phyloP scores from a whole-genome alignment of 92 coral and sea anemone species.

The Montipora capitata region DNA sequence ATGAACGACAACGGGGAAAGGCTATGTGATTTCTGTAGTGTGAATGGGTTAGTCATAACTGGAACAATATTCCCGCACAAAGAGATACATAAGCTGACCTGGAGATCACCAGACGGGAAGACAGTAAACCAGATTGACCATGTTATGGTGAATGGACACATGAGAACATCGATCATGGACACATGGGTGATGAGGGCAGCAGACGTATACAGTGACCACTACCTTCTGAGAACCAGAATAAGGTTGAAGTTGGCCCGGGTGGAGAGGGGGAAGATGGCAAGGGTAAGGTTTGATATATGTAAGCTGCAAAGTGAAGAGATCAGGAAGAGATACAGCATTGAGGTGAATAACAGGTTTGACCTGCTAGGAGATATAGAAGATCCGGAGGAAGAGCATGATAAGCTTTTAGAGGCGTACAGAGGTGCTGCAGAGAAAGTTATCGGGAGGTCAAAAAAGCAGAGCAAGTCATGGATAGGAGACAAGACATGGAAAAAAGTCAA shows the following conservation, averaged over 20 bases:
- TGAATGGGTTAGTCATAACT: too few relatives aligned
- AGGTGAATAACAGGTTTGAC: conserved; percentile 30
- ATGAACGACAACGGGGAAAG: too few relatives aligned
- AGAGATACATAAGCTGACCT: neutral
- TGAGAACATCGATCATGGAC: conserved; percentile 41
- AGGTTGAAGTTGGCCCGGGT: conserved; percentile 4
- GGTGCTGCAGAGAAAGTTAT: conserved; percentile 8
- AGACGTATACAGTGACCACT: conserved; percentile 54
- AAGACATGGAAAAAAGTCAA: too few relatives aligned
- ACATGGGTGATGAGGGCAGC: conserved; percentile 19
- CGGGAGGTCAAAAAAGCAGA: conserved; percentile 13
- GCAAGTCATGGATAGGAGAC: conserved; percentile 27
- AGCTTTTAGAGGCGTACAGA: conserved; percentile 3
- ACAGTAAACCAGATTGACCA: conserved; percentile 35
- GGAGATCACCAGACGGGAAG: conserved; percentile 12
- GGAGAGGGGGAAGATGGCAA: neutral
- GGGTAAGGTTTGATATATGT: conserved; percentile 20
- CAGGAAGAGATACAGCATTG: conserved; percentile 3
- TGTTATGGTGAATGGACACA: conserved; percentile 29
- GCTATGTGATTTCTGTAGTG: too few relatives aligned
- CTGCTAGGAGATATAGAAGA: conserved; percentile 32
- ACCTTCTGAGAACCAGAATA: conserved; percentile 12
- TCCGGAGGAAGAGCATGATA: conserved; percentile 14
- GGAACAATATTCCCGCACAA: neutral
- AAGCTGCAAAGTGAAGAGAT: conserved; percentile 35